Conservation (phyloP, 2,888 invertebrate genomes). For the Agrilus biguttatus region DNA sequence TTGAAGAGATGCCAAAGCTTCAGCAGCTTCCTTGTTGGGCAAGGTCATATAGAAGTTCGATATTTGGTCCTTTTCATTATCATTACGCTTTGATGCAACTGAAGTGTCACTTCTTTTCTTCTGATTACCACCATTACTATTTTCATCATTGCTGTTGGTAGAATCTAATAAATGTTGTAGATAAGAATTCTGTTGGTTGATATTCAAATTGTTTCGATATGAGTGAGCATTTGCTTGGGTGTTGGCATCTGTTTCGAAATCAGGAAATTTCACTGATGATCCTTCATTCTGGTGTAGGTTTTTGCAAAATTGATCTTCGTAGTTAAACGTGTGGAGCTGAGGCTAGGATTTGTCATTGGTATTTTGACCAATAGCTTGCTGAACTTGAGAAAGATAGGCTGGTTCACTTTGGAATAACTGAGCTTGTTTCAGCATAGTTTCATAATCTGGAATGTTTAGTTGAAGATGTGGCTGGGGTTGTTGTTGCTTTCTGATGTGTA, state of each 20-base stretch:
- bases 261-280: conserved; percentile 16
- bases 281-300: conserved; percentile 8
- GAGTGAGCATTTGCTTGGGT: not conserved
- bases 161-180: no score
- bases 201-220: not conserved
- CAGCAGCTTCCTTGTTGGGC: conserved; percentile 47
- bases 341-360: conserved; percentile 24
- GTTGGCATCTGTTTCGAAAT: conserved; percentile 7
- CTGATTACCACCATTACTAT: conserved; percentile 12
- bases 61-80: not conserved
- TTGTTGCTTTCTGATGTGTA: conserved; percentile 22
- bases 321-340: conserved; percentile 32
- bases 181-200: no score
- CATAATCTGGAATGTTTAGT: conserved; percentile 29
- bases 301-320: conserved; percentile 28
- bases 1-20: conserved; percentile 42
- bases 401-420: conserved; percentile 19
- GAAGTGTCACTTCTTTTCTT: conserved; percentile 3
- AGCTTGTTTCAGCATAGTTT: conserved; percentile 23
- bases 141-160: conserved; percentile 12
- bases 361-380: conserved; percentile 25
- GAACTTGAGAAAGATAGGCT: conserved; percentile 29
- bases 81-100: not conserved
- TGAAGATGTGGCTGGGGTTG: conserved; percentile 23
- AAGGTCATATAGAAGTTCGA: conserved; percentile 38